Evolutionary conservation across 2,888 invertebrate species (phyloP).

Genomic region (Amphipoea lucens): DNA sequence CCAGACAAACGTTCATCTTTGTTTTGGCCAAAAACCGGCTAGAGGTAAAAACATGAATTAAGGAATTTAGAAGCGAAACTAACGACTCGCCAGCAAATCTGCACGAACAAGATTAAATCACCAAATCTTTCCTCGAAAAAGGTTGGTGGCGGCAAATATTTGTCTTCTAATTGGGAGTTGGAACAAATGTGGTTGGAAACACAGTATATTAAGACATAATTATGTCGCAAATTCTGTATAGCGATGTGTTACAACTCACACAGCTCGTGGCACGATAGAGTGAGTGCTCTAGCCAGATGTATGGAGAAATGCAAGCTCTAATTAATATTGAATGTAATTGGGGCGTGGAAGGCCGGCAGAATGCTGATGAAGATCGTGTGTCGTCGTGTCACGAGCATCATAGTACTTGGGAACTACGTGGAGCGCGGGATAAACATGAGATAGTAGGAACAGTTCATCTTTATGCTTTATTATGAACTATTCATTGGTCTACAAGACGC

Average conservation of each 20-base stretch:
- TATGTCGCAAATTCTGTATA: not conserved
- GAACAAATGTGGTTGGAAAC: not conserved
- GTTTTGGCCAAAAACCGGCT: constrained; percentile 30
- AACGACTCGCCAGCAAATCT: constrained; percentile 6
- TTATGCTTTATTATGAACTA: too few species aligned
- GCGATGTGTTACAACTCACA: not conserved
- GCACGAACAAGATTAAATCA: not conserved
- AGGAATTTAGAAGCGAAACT: constrained; percentile 30
- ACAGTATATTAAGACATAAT: not conserved
- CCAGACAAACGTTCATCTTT: constrained; percentile 17
- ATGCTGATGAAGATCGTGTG: constrained; percentile 31
- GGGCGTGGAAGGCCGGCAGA: constrained; percentile 23
- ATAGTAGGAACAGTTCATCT: not conserved
- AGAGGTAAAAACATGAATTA: constrained; percentile 18
- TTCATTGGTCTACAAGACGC: too few species aligned
- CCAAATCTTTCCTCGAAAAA: constrained; percentile 19
- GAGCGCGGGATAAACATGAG: constrained; percentile 10
- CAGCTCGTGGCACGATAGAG: not conserved
- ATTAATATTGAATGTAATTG: constrained; percentile 47
- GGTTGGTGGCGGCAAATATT: constrained; percentile 1
- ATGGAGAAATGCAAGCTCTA: constrained; percentile 36
- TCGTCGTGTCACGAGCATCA: constrained; percentile 16
- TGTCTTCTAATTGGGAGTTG: constrained; percentile 19
- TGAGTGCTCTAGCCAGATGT: constrained; percentile 2
- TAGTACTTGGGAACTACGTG: constrained; percentile 5